A percentile compares a stretch with the other conserved stretches of the same genome.
Conservation (phyloP, 2,797 vertebrate species). For the Mallotus villosus region DNA sequence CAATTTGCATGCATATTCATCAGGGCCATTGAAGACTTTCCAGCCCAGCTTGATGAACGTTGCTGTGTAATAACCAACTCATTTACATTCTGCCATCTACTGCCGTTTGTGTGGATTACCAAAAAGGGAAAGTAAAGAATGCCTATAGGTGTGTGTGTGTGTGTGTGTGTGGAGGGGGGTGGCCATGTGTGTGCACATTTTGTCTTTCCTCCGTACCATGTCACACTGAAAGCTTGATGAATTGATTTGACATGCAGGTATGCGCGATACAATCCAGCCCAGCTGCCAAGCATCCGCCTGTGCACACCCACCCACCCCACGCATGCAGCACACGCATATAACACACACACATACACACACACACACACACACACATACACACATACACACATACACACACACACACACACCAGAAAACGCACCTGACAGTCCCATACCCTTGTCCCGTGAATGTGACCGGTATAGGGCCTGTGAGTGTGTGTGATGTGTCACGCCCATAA, state of each 20-base stretch:
- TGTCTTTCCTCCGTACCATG: constrained; percentile 50
- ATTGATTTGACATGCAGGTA: constrained; percentile 69
- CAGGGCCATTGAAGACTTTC: constrained; percentile 99
- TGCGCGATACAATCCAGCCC: constrained; percentile 40
- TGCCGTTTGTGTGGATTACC: constrained; percentile 84
- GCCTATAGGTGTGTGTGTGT: constrained; percentile 50
- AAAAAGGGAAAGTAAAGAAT: constrained; percentile 11
- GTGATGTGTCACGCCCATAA: constrained; percentile 48
- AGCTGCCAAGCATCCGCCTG: constrained; percentile 40
- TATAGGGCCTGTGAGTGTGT: constrained; percentile 27
- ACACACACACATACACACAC: no score
- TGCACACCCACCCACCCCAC: neutral
- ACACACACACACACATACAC: neutral
- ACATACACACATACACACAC: constrained; percentile 31
- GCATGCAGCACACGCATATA: neutral
- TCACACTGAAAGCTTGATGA: constrained; percentile 58
- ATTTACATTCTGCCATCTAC: constrained; percentile 99
- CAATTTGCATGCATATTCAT: constrained; percentile 99
- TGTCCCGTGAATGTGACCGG: constrained; percentile 52
- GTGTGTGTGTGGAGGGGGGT: constrained; percentile 67
- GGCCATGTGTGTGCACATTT: constrained; percentile 51
- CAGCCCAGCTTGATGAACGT: constrained; percentile 99
- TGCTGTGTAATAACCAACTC: constrained; percentile 99
- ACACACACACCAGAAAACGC: constrained; percentile 36
- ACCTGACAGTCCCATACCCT: constrained; percentile 27